A percentile compares a stretch with the other conserved stretches of the same genome.
Evolutionary conservation across 2,888 invertebrate species (phyloP).

Genomic region (Timema podura): DNA sequence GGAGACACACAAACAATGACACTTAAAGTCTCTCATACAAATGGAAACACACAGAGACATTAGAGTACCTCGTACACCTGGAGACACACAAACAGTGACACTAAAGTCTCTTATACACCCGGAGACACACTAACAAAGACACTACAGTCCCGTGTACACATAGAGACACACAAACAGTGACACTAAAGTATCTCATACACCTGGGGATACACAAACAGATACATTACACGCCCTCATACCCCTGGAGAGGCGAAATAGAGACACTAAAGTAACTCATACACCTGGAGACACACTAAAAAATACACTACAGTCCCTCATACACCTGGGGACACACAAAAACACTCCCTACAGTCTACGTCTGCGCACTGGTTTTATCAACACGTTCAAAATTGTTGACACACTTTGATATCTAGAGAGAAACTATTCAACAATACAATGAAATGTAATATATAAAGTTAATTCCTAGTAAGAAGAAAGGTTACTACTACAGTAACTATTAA

Average conservation of each 20-base stretch:
- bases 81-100: slow-evolving; percentile 59
- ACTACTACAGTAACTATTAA: no score
- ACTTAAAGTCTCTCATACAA: slow-evolving; percentile 82
- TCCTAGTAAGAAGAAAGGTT: no score
- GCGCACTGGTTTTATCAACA: no score
- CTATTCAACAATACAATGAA: no score
- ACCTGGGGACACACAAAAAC: slow-evolving; percentile 39
- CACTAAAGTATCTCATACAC: neutral
- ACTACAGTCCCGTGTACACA: neutral
- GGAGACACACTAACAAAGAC: neutral
- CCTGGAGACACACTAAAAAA: neutral
- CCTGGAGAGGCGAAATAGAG: neutral
- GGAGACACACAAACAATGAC: slow-evolving; percentile 56
- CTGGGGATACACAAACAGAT: neutral
- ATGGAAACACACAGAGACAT: slow-evolving; percentile 36
- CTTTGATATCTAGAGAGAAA: no score
- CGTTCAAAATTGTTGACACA: no score
- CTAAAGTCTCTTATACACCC: slow-evolving; percentile 82
- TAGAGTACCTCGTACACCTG: neutral
- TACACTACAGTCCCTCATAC: neutral
- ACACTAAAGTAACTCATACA: neutral
- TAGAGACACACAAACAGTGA: neutral
- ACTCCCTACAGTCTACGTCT: no score
- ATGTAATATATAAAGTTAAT: no score
- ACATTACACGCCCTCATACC: neutral